These are phyloP conservation scores for Diabrotica virgifera DNA, from an alignment of 1,140 invertebrate species.

Conservation along the genomic window DNA sequence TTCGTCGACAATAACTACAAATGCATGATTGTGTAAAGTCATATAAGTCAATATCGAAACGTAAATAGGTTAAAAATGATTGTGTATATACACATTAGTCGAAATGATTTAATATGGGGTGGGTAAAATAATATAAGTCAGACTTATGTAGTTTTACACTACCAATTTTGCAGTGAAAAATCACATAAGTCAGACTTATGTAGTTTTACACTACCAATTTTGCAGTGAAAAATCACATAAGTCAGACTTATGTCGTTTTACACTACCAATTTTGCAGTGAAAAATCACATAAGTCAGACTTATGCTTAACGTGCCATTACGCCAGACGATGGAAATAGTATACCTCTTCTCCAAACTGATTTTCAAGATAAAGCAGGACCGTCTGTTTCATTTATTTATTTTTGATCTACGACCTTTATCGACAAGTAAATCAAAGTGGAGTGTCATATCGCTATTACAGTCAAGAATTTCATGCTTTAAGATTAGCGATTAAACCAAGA, in stretches of 20 bases:
- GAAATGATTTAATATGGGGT: not conserved
- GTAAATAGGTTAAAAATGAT: too few species aligned
- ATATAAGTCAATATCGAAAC: not conserved
- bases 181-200: not conserved
- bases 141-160: too few species aligned
- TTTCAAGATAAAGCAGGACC: not conserved
- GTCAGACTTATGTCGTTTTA: too few species aligned
- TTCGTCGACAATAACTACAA: slow-evolving; percentile 1
- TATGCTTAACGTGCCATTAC: not conserved
- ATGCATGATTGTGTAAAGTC: slow-evolving; percentile 9
- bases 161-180: not conserved
- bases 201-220: not conserved
- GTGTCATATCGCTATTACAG: not conserved
- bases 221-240: not conserved
- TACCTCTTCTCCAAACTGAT: too few species aligned
- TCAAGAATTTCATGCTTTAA: not conserved
- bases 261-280: not conserved
- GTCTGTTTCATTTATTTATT: not conserved
- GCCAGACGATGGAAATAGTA: not conserved
- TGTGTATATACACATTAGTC: slow-evolving; percentile 4
- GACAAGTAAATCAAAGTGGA: not conserved
- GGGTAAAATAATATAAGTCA: too few species aligned
- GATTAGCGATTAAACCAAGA: slow-evolving; percentile 9
- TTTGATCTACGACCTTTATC: not conserved
- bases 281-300: slow-evolving; percentile 3